Evolutionary conservation across 2,113 vertebrate species (phyloP).

Genomic region (Arizona elegans): DNA sequence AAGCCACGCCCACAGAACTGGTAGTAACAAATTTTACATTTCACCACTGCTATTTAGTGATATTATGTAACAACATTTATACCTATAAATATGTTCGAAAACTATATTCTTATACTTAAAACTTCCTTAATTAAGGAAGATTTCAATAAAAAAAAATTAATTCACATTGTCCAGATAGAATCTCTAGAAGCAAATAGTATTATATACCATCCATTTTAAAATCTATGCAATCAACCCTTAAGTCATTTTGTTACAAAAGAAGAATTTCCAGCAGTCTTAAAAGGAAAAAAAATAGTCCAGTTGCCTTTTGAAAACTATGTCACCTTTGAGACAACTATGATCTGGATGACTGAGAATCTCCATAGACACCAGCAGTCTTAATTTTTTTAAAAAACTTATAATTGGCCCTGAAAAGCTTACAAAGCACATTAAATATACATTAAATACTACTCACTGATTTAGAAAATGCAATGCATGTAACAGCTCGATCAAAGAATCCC

Average conservation of each 20-base stretch:
- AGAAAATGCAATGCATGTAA: conserved; percentile 95
- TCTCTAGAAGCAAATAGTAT: background rate
- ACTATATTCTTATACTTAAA: background rate
- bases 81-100: background rate
- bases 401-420: background rate
- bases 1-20: too few species aligned
- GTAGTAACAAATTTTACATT: too few species aligned
- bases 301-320: background rate
- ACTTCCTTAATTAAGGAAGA: background rate
- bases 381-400: background rate
- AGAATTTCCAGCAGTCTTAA: background rate
- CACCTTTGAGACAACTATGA: background rate
- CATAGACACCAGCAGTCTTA: background rate
- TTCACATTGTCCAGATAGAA: background rate
- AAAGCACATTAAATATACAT: background rate
- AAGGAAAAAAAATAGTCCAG: background rate
- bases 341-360: background rate
- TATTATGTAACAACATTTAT: background rate
- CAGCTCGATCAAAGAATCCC: conserved; percentile 90
- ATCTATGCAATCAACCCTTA: background rate
- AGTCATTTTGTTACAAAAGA: background rate
- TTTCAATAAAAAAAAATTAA: background rate
- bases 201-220: background rate
- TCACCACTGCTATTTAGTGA: background rate
- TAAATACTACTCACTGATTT: conserved; percentile 85